Evolutionary conservation across 2,888 invertebrate species (phyloP), one percentile per base, ranked within the genome.

Genomic region (Operophtera brumata): DNA sequence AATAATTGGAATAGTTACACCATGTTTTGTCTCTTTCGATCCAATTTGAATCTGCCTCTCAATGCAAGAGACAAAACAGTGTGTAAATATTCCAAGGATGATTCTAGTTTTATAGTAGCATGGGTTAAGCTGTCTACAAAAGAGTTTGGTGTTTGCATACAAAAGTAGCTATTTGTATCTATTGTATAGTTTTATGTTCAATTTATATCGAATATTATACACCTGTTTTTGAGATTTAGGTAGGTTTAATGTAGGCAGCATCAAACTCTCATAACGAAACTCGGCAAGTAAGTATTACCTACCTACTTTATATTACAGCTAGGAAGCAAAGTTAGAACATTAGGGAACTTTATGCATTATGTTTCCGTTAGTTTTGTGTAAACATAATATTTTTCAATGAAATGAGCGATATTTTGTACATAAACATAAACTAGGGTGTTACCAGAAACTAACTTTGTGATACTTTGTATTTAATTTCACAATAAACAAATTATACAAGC

Each of bases 301-400:
- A n/a, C n/a, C 48, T 55, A 55, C 46, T 59, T 57, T 56, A 52
- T 52, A 54, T 59, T 54, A 59, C 59, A 37, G 57, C 50, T 43
- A 45, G 52, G 37, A 36, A 59, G 58, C 54, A 51, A 64, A 64
- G 59, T 64, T 62, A 49, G 34, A 56, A 57, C 64, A 62, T 64
- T 64, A 62, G 44, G 35, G 20, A 61, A 64, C 54, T 64, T 64
- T 60, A 57, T 53, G 57, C 58, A 60, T 54, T 57, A 61, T 60
- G 56, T 52, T 60, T 49, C 47, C 20, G 51, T 61, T 52, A 57
- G 61, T 59, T 53, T 47, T 46, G 39, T 54, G 55, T 49, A 57
- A 57, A 57, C 48, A 57, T 52, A 43, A 55, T 52, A 43, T 54
- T 49, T 48, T 49, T 45, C 40, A 36, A 54, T 54, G n/a, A 45